Evolutionary conservation across 2,113 vertebrate species (phyloP), one percentile per base, ranked within the genome.

Genomic region (Ctenomys sociabilis): DNA sequence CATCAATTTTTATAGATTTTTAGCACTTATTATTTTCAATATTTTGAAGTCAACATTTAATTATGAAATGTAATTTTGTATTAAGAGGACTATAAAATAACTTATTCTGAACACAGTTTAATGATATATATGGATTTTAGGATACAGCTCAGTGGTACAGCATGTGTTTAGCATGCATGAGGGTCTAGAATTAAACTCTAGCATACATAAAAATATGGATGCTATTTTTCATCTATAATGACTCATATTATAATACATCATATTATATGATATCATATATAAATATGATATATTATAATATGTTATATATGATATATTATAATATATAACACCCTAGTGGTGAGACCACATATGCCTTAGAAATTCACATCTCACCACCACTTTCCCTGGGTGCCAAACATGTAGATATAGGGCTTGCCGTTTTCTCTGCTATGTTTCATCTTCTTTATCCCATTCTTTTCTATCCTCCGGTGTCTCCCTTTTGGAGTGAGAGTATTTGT

Each of bases 1-100:
- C 68, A 32, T 59, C 24, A 83, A 21, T 66, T 49, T 26, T 85
- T 35, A 59, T 40, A 57, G 37, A 85, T 95, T 77, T 78, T 84
- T 19, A 94, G 57, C 19, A 28, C 3, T 26, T 37, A 75, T 81
- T 84, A 63, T 86, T 77, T 95, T 81, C 7, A 45, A 6, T 86
- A 86, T 80, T 85, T 59, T 61, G 82, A 95, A 94, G 57, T 72
- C 7, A 57, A 64, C 10, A 80, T 91, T 91, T 92, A 90, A 81
- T 64, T 93, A 57, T 73, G 37, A 94, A 68, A 84, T 61, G 61
- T 49, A 5, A 54, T 92, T 96, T 59, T 35, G 49, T 63, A 75
- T 91, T 19, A 40, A 14, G 13, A 91, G 70, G 21, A 73, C 22
- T 52, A 49, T 21, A 91, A 90, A 90, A 61, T 57, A 91, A 88